A percentile compares a stretch with the other conserved stretches of the same genome.
phyloP scores from a whole-genome alignment of 2,113 vertebrate species.

The Piaya cayana region DNA sequence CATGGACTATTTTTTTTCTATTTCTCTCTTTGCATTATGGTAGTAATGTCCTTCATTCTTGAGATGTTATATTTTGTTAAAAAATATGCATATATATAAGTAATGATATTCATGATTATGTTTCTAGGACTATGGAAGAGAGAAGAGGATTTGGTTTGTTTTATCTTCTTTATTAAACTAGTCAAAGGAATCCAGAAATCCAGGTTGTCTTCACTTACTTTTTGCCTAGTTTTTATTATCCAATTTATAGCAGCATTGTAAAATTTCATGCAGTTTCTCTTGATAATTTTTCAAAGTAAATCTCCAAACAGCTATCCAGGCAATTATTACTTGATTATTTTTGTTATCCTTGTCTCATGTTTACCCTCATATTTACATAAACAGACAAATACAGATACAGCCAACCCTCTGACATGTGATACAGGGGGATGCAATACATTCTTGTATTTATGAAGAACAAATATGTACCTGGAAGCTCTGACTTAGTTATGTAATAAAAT shows the following conservation, averaged over 20 bases:
- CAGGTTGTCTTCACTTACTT: not conserved
- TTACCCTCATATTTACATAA: not conserved
- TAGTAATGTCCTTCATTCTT: not conserved
- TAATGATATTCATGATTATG: not conserved
- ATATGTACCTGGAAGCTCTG: not conserved
- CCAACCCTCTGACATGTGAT: not conserved
- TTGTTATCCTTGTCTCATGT: not conserved
- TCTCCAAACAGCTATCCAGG: not conserved
- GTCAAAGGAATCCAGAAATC: not conserved
- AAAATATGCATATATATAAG: not conserved
- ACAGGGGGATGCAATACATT: not conserved
- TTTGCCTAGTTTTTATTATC: not conserved
- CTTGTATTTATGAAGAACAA: not conserved
- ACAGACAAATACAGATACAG: not conserved
- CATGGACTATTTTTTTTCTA: conserved; percentile 11
- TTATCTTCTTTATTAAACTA: not conserved
- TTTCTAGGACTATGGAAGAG: not conserved
- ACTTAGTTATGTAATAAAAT: not conserved
- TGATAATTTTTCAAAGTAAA: not conserved
- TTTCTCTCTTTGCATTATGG: not conserved
- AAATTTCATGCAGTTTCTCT: not conserved
- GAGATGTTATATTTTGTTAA: not conserved
- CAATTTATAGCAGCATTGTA: not conserved
- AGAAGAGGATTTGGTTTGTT: not conserved
- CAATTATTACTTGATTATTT: not conserved